Evolutionary conservation across 2,888 invertebrate genomes (phyloP).

Genomic region (Poecilus cupreus): DNA sequence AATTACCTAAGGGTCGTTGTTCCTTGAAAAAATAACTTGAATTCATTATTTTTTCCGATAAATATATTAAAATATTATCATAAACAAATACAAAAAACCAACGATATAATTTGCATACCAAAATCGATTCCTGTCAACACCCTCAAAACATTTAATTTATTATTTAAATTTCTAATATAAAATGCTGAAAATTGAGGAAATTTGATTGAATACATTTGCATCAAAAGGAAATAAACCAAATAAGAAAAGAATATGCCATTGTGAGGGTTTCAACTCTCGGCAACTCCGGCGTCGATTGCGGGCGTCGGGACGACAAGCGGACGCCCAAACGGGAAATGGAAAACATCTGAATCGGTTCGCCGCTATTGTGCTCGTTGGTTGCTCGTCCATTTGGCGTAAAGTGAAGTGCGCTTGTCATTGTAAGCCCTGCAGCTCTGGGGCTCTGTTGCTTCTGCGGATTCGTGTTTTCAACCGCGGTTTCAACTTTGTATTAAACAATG

Average conservation of each 20-base stretch:
- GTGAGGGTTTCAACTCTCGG: too few species aligned
- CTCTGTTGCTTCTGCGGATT: neutral
- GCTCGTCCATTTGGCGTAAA: neutral
- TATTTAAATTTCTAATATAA: neutral
- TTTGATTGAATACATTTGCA: neutral
- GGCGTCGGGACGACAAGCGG: neutral
- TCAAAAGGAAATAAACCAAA: neutral
- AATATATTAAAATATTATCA: too few species aligned
- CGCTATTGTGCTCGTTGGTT: neutral
- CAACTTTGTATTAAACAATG: too few species aligned
- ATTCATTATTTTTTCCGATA: neutral
- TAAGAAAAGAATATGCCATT: neutral
- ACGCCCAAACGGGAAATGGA: neutral
- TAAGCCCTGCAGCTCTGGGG: neutral
- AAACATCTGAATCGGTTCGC: neutral
- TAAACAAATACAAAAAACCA: too few species aligned
- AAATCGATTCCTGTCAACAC: too few species aligned
- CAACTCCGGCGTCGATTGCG: neutral
- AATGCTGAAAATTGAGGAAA: neutral
- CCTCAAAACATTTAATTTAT: too few species aligned
- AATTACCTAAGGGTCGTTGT: too few species aligned
- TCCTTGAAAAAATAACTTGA: too few species aligned
- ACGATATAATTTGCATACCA: too few species aligned
- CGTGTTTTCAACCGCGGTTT: too few species aligned
- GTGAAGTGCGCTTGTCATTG: neutral